These are phyloP conservation scores for Oceanodroma tethys DNA, from an alignment of 2,113 vertebrate species.

Conservation along the genomic window DNA sequence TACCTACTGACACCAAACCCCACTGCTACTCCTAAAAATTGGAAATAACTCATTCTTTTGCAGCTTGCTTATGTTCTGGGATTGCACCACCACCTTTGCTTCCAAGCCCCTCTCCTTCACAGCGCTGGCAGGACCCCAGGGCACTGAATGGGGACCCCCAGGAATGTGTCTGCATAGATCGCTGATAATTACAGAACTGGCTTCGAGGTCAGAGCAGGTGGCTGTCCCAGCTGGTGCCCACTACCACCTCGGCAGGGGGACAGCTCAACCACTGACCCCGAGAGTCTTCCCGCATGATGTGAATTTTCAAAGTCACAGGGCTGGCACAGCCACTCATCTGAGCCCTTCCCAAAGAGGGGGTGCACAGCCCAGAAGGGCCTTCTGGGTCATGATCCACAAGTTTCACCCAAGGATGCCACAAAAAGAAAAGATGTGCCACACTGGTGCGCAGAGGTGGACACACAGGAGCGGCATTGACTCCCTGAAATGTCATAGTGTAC, in stretches of 20 bases:
- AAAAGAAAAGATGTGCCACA: background rate
- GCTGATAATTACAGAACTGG: background rate
- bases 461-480: rapidly evolving
- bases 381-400: background rate
- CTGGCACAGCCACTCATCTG: rapidly evolving
- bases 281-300: rapidly evolving
- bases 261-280: background rate
- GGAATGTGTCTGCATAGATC: background rate
- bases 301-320: background rate
- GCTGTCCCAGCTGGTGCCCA: background rate
- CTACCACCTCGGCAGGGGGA: background rate
- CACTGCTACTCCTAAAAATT: rapidly evolving
- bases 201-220: background rate
- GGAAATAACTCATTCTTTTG: background rate
- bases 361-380: background rate
- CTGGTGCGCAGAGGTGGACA: rapidly evolving
- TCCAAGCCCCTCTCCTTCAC: background rate
- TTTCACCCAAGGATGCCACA: too few relatives aligned
- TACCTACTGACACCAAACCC: background rate
- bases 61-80: background rate
- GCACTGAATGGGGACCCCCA: rapidly evolving
- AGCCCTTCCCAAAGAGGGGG: background rate
- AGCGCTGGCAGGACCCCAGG: rapidly evolving
- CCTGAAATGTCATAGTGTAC: rapidly evolving
- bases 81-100: background rate